A percentile compares a stretch with the other conserved stretches of the same genome.
Evolutionary conservation across 2,797 vertebrate genomes (phyloP).

Genomic region (Microhierax caerulescens): DNA sequence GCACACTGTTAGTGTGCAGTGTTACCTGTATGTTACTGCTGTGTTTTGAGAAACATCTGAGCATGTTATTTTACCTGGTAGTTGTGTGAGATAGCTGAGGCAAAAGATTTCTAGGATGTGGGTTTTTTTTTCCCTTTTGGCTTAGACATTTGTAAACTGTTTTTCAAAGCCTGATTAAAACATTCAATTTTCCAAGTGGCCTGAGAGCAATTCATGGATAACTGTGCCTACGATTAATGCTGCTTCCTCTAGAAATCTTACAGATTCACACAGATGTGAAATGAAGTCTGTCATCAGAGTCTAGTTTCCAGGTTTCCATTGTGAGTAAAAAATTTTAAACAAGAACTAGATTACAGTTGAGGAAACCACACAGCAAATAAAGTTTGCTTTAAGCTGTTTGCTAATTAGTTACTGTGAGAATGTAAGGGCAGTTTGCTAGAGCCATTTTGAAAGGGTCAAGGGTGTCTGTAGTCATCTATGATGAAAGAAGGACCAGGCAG

Average conservation of each 20-base stretch:
- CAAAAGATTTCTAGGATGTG: not conserved
- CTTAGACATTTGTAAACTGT: not conserved
- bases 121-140: not conserved
- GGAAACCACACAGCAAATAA: not conserved
- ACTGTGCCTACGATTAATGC: not conserved
- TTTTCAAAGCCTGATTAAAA: slow-evolving; percentile 31
- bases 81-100: not conserved
- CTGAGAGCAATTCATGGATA: not conserved
- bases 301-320: not conserved
- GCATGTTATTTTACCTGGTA: not conserved
- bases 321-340: not conserved
- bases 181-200: not conserved
- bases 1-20: not conserved
- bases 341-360: not conserved
- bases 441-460: not conserved
- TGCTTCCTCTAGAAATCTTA: not conserved
- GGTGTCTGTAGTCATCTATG: not conserved
- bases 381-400: not conserved
- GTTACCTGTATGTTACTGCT: not conserved
- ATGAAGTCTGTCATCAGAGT: not conserved
- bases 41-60: not conserved
- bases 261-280: not conserved
- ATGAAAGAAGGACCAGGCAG: not conserved
- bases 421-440: not conserved
- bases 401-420: not conserved